phyloP scores from a whole-genome alignment of 2,797 vertebrate species.

The Lophius americanus region DNA sequence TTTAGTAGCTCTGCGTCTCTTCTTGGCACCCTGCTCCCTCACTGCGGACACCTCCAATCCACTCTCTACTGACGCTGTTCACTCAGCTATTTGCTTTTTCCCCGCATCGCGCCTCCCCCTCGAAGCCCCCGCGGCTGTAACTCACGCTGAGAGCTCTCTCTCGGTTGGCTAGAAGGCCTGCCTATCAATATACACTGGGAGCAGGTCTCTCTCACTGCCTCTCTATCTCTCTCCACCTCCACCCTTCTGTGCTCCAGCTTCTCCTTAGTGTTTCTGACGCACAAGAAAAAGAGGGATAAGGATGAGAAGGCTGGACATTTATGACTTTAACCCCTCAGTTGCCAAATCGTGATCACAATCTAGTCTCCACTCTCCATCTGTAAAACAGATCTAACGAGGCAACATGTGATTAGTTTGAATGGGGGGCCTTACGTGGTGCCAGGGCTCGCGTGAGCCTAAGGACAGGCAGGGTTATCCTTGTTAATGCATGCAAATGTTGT shows the following conservation, averaged over 20 bases:
- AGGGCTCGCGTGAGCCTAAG: not conserved
- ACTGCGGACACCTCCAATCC: slow-evolving; percentile 77
- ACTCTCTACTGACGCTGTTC: slow-evolving; percentile 84
- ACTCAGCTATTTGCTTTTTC: slow-evolving; percentile 86
- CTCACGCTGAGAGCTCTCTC: slow-evolving; percentile 54
- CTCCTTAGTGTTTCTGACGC: slow-evolving; percentile 16
- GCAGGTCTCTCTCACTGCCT: slow-evolving; percentile 14
- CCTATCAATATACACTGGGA: slow-evolving; percentile 44
- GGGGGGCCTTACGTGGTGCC: slow-evolving; percentile 38
- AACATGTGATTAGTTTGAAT: slow-evolving; percentile 6
- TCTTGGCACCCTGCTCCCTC: slow-evolving; percentile 51
- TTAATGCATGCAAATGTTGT: slow-evolving; percentile 66
- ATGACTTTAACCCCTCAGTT: slow-evolving; percentile 12
- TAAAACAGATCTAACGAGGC: slow-evolving; percentile 3
- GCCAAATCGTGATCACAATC: not conserved
- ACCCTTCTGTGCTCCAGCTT: not conserved
- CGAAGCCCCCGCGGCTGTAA: slow-evolving; percentile 64
- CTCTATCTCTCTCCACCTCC: slow-evolving; percentile 32
- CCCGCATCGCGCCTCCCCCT: slow-evolving; percentile 79
- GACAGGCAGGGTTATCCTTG: slow-evolving; percentile 9
- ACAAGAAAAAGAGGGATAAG: not conserved
- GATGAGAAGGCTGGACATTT: not conserved
- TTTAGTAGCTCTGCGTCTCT: slow-evolving; percentile 39
- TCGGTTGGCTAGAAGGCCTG: slow-evolving; percentile 66
- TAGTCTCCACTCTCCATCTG: not conserved